Percentiles rank a stretch among this genome's conserved stretches.
Evolutionary conservation across 2,888 invertebrate genomes (phyloP).

Genomic region (Villa cingulata): DNA sequence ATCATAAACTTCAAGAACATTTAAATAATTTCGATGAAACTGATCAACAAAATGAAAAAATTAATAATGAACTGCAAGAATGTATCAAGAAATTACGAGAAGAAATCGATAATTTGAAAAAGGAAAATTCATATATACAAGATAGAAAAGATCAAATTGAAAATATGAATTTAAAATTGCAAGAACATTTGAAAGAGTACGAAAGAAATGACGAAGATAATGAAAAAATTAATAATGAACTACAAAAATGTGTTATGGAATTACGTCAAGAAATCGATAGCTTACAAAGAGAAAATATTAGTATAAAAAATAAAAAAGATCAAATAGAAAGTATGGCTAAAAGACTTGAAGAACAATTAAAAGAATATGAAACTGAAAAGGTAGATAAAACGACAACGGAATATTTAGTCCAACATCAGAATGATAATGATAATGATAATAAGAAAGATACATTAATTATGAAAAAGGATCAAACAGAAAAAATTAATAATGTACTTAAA

Average conservation of each 20-base stretch:
- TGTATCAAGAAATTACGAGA: constrained; percentile 9
- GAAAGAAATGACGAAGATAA: constrained; percentile 15
- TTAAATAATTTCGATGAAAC: no score
- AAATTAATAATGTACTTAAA: neutral
- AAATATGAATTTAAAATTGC: no score
- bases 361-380: no score
- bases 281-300: neutral
- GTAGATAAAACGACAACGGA: no score
- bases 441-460: neutral
- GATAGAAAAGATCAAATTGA: no score
- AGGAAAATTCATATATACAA: neutral
- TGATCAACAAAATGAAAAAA: constrained; percentile 14
- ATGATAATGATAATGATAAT: no score
- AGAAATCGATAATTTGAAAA: neutral
- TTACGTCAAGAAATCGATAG: neutral
- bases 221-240: constrained; percentile 1
- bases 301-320: no score
- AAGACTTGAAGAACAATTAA: no score
- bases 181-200: no score
- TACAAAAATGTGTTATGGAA: constrained; percentile 11
- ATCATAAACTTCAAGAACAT: no score
- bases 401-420: no score
- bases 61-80: constrained; percentile 4
- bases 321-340: no score
- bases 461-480: constrained; percentile 23